A percentile compares a stretch with the other conserved stretches of the same genome.
These are phyloP conservation scores for Atherix ibis DNA, from an alignment of 2,888 invertebrate species.

Conservation along the genomic window DNA sequence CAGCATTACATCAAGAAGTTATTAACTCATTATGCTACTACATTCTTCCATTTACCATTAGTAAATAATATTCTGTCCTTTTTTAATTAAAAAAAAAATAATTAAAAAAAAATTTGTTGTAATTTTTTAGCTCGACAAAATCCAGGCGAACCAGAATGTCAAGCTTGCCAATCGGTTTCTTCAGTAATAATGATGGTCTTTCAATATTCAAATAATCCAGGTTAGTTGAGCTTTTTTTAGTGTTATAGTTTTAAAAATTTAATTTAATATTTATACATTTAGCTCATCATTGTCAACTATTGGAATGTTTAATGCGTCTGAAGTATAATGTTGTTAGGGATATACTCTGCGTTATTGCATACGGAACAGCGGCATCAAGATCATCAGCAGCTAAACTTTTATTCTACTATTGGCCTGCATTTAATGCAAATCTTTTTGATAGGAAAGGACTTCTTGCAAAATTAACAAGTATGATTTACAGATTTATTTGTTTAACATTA, in stretches of 20 bases:
- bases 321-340: constrained; percentile 85
- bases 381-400: constrained; percentile 93
- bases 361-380: constrained; percentile 85
- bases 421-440: constrained; percentile 87
- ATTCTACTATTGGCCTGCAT: constrained; percentile 98
- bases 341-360: constrained; percentile 86
- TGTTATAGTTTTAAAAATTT: background rate
- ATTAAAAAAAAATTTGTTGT: constrained; percentile 5
- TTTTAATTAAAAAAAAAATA: constrained; percentile 2
- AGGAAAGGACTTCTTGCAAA: constrained; percentile 74
- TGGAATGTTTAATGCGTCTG: constrained; percentile 91
- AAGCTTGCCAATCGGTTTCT: constrained; percentile 72
- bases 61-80: constrained; percentile 39
- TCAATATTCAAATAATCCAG: constrained; percentile 86
- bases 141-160: constrained; percentile 55
- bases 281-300: constrained; percentile 91
- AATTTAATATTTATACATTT: constrained; percentile 13
- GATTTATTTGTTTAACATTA: too few relatives aligned
- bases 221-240: constrained; percentile 31
- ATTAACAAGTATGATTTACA: constrained; percentile 57
- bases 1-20: constrained; percentile 81
- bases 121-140: constrained; percentile 45
- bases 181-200: constrained; percentile 96
- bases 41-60: constrained; percentile 88
- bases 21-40: constrained; percentile 90